Evolutionary conservation across 2,888 invertebrate genomes (phyloP), one percentile per base, ranked within the genome.

Genomic region (Torymus tubicola): DNA sequence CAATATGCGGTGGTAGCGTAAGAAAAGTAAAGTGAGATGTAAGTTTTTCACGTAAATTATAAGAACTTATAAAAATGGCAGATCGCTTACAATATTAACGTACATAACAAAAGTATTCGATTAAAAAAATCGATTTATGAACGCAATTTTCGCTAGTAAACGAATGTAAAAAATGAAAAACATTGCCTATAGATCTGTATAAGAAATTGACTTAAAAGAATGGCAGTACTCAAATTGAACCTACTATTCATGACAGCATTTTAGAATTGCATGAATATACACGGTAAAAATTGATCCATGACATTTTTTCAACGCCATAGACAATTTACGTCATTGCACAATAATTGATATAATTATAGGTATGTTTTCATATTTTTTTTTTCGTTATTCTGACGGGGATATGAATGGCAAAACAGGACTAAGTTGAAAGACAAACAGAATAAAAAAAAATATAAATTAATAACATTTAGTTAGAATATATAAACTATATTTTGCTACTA

Each of bases 401-500:
- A 8, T 67, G 21, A 42, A 81, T 81, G 81, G 81, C 81, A 81
- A 78, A 81, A 81, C 78, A 78, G 78, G 75, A 71, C 42, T 63
- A 10, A 57, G 55, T 69, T 63, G 73, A 24, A 71, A 74, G 57
- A 81, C 65, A 70, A 63, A 55, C 14, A 65, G 64, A 72, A 61
- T n/a, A 58, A 55, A 64, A 78, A n/a, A 68, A 31, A 76, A 67
- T 65, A 55, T 58, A 42, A 18, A 68, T 58, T 72, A 72, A 76
- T 60, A 72, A 72, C 68, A 73, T 69, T 71, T 10, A 81, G 55
- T 60, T 70, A 77, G 68, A 57, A 24, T 31, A 72, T 31, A 72
- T 50, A 18, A 14, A 11, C 31, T 77, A 55, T 21, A 42, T 55
- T 31, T 71, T 63, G 53, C 64, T 74, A 81, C 81, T 77, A 73